Base-by-base conservation (phyloP, 2,797 vertebrate genomes). In the Otolemur crassicaudatus region DNA sequence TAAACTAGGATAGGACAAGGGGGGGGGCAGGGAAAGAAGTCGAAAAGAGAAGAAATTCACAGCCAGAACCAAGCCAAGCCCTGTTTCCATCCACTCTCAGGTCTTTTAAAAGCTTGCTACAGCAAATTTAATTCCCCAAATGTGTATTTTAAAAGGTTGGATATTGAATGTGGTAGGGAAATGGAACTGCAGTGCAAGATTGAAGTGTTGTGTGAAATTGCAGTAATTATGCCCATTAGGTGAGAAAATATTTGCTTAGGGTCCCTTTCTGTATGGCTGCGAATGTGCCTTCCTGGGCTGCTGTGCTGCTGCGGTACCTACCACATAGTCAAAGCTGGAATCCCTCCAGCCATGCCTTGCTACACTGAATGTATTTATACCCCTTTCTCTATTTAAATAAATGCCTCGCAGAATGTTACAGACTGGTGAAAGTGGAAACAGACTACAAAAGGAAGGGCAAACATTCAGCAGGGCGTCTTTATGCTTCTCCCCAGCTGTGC, bases 171-270 rank as follows among this genome's bases (percentile, higher is more conserved):
- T 96, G 89, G 70, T 90, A 87, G n/a, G 88, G 60, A 95, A 95
- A 87, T 72, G 61, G 94, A 80, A 46, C 60, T 79, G 89, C 31
- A 46, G 34, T 76, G 61, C 65, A 77, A 97, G 91, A 94, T 65
- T 90, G 90, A 96, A 97, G 90, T 27, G 56, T 73, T 43, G 69
- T 81, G 43, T 96, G 87, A 96, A 72, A 90, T 34, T 87, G n/a
- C n/a, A 90, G 81, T 92, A 58, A 96, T 81, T 79, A 60, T 91
- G 90, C 72, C 76, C 85, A 34, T 9, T 97, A 79, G 49, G 96
- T 98, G 83, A 86, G 95, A 96, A 29, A 94, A 70, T 63, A 95
- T 93, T 97, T 94, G 40, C 90, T 96, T 89, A 46, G 65, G 63
- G 76, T 89, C 97, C 84, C 89, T 94, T 75, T 96, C 86, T 81